Evolutionary conservation across 2,113 vertebrate species (phyloP).

Genomic region (Sinocyclocheilus anshuiensis): DNA sequence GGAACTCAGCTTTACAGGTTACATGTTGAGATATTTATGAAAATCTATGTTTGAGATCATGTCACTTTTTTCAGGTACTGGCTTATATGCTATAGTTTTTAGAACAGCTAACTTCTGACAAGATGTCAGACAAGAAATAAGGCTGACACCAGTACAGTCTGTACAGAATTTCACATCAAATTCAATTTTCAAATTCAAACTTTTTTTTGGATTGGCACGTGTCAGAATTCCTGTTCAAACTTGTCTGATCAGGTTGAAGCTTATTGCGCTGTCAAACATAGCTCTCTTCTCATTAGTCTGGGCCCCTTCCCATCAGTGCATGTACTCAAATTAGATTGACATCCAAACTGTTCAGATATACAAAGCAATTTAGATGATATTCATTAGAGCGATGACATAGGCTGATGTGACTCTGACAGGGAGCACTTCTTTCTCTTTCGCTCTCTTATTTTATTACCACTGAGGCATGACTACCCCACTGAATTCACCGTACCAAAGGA

Average conservation of each 20-base stretch:
- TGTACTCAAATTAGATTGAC: constrained; percentile 99
- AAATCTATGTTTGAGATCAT: background rate
- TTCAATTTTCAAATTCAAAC: constrained; percentile 42
- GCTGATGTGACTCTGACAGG: constrained; percentile 94
- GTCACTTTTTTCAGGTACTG: background rate
- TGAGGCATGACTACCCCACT: constrained; percentile 56
- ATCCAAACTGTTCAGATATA: constrained; percentile 99
- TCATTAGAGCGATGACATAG: constrained; percentile 99
- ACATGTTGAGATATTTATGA: background rate
- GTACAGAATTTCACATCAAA: constrained; percentile 11
- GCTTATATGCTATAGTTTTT: constrained; percentile 2
- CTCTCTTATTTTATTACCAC: constrained; percentile 57
- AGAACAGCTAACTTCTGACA: background rate
- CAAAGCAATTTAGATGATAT: constrained; percentile 99
- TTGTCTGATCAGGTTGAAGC: constrained; percentile 91
- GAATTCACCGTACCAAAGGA: constrained; percentile 65
- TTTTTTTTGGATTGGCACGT: constrained; percentile 62
- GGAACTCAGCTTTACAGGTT: background rate
- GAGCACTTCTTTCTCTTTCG: constrained; percentile 59
- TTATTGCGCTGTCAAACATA: constrained; percentile 91
- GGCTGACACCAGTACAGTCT: background rate
- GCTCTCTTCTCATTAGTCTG: constrained; percentile 97
- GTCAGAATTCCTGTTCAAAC: constrained; percentile 89
- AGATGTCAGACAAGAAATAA: constrained; percentile 8
- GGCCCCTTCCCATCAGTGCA: constrained; percentile 93